phyloP scores from a whole-genome alignment of 2,113 vertebrate genomes.

The Tupaia chinensis region DNA sequence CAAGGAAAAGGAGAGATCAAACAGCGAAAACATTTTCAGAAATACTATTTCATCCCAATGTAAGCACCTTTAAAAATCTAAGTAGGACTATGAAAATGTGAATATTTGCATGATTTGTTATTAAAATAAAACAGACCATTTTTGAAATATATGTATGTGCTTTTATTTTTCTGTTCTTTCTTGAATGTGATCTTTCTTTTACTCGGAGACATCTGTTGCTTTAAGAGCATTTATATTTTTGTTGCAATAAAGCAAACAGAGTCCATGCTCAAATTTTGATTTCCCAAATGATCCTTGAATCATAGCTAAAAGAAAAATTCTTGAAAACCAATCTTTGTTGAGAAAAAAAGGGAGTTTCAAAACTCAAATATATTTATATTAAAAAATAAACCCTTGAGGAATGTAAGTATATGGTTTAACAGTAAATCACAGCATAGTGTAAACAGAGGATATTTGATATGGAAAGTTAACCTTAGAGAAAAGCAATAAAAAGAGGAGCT shows the following conservation, averaged over 20 bases:
- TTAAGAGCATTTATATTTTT: neutral
- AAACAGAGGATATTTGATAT: neutral
- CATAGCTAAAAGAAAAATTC: neutral
- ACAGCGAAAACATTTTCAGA: neutral
- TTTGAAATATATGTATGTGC: neutral
- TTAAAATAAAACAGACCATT: conserved; percentile 18
- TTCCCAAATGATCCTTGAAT: conserved; percentile 61
- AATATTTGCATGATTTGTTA: conserved; percentile 44
- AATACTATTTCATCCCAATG: neutral
- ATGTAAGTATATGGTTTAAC: neutral
- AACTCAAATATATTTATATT: conserved; percentile 5
- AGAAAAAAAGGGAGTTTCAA: neutral
- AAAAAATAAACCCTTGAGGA: neutral
- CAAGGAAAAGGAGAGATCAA: neutral
- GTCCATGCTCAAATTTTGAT: conserved; percentile 13
- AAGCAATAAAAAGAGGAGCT: neutral
- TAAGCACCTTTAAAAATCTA: neutral
- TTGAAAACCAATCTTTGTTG: conserved; percentile 28
- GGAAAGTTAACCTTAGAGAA: neutral
- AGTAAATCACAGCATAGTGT: neutral
- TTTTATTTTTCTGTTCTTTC: conserved; percentile 5
- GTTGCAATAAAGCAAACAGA: conserved; percentile 42
- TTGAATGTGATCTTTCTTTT: neutral
- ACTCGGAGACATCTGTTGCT: neutral
- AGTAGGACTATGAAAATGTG: neutral